Percentiles rank a stretch among this genome's conserved stretches.
These are phyloP conservation scores for Antheraea yamamai DNA, from an alignment of 2,888 invertebrate genomes.

Conservation along the genomic window DNA sequence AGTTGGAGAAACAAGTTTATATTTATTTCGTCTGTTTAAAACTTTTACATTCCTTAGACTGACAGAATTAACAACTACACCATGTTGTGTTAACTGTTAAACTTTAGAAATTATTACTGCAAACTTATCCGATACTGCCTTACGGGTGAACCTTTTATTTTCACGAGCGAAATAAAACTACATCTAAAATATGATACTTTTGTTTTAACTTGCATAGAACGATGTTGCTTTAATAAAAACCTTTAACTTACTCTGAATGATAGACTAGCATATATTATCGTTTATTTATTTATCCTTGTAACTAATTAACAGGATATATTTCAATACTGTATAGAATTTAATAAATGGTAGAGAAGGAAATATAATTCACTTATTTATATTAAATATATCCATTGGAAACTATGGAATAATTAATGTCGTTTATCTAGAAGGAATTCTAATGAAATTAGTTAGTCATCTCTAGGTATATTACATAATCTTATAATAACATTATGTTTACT, in stretches of 20 bases:
- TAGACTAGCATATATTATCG: not conserved
- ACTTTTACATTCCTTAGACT: not conserved
- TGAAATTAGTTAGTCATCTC: not conserved
- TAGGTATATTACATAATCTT: not conserved
- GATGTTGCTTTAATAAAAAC: not conserved
- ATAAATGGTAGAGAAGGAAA: not conserved
- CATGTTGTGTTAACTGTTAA: not conserved
- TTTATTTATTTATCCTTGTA: conserved; percentile 1
- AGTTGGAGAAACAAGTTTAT: no score
- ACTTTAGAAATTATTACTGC: not conserved
- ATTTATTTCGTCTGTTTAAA: not conserved
- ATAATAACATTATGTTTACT: no score
- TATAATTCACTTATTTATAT: not conserved
- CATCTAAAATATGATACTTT: not conserved
- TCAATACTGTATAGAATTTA: not conserved
- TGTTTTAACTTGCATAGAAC: not conserved
- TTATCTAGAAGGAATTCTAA: not conserved
- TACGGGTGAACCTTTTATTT: not conserved
- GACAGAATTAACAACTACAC: not conserved
- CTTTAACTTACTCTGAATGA: not conserved
- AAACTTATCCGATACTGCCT: not conserved
- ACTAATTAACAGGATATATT: not conserved
- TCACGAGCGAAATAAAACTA: not conserved
- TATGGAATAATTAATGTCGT: not conserved
- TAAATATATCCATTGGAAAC: not conserved